Evolutionary conservation across 2,888 invertebrate genomes (phyloP).

Genomic region (Orchesellides sinensis): DNA sequence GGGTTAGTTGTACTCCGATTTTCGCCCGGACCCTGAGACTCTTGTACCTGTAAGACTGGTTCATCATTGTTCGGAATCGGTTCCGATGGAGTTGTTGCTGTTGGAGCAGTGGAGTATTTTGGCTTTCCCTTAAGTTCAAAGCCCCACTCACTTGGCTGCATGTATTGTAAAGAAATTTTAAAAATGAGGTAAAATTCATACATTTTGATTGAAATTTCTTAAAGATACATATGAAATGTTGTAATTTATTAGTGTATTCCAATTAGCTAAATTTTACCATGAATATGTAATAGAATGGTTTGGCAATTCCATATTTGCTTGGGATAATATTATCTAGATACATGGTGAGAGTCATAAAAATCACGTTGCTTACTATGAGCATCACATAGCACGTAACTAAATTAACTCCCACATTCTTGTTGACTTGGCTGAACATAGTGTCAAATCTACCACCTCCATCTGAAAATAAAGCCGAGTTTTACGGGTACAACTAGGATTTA

Average conservation of each 20-base stretch:
- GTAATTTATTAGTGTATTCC: too few relatives aligned
- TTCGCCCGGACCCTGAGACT: neutral
- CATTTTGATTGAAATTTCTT: too few relatives aligned
- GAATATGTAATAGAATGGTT: slow-evolving; percentile 82
- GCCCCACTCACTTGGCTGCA: neutral
- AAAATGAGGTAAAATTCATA: too few relatives aligned
- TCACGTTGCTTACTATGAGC: slow-evolving; percentile 75
- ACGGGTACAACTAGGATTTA: too few relatives aligned
- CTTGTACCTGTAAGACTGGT: neutral
- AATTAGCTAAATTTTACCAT: slow-evolving; percentile 78
- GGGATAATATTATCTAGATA: slow-evolving; percentile 83
- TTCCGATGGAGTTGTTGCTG: neutral
- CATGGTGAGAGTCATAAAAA: slow-evolving; percentile 80
- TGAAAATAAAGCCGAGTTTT: too few relatives aligned
- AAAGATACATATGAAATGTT: too few relatives aligned
- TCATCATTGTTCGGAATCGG: neutral
- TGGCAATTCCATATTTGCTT: slow-evolving; percentile 84
- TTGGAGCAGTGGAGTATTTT: neutral
- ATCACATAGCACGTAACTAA: slow-evolving; percentile 75
- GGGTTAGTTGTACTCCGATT: neutral
- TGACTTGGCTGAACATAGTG: slow-evolving; percentile 76
- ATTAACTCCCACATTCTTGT: slow-evolving; percentile 74
- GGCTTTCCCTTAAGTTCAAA: neutral
- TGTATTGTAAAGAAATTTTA: too few relatives aligned
- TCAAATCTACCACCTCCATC: slow-evolving; percentile 75